A percentile compares a stretch with the other conserved stretches of the same genome.
These are phyloP conservation scores for Melitaea athalia DNA, from an alignment of 2,888 invertebrate genomes.

Conservation along the genomic window DNA sequence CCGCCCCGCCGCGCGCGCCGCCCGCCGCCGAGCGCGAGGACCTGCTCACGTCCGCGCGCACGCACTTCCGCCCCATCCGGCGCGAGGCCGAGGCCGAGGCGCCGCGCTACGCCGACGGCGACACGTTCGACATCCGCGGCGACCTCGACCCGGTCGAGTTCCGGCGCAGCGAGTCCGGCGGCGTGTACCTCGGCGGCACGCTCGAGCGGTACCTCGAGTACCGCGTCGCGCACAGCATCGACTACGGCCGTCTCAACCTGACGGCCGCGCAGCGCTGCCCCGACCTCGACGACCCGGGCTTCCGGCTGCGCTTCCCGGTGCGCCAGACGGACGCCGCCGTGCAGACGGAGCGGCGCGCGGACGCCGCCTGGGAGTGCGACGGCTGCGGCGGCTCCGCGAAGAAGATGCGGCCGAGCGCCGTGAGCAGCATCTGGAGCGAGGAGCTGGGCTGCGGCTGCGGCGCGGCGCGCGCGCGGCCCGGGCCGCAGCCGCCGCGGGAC, in stretches of 20 bases:
- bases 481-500: slow-evolving; percentile 51
- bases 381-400: slow-evolving; percentile 67
- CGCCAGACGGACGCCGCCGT: slow-evolving; percentile 61
- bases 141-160: slow-evolving; percentile 85
- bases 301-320: slow-evolving; percentile 86
- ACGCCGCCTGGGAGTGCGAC: slow-evolving; percentile 58
- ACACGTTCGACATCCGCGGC: slow-evolving; percentile 86
- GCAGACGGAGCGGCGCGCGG: slow-evolving; percentile 59
- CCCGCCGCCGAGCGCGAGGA: slow-evolving; percentile 82
- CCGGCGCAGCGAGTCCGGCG: slow-evolving; percentile 85
- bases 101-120: slow-evolving; percentile 84
- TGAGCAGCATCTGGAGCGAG: slow-evolving; percentile 56
- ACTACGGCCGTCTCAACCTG: slow-evolving; percentile 66
- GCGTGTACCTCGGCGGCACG: slow-evolving; percentile 80
- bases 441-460: slow-evolving; percentile 60
- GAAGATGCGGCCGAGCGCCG: slow-evolving; percentile 65
- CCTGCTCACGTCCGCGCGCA: slow-evolving; percentile 88
- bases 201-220: slow-evolving; percentile 80
- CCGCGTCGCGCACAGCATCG: slow-evolving; percentile 66
- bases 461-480: slow-evolving; percentile 33
- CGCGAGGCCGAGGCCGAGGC: slow-evolving; percentile 69
- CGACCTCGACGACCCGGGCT: slow-evolving; percentile 66
- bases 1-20: slow-evolving; percentile 60
- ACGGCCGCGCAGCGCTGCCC: slow-evolving; percentile 66
- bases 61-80: slow-evolving; percentile 92